These are phyloP conservation scores for Turritopsis dohrnii DNA, from an alignment of 30 jellyfish, hydroid and myxozoan species.

Conservation along the genomic window DNA sequence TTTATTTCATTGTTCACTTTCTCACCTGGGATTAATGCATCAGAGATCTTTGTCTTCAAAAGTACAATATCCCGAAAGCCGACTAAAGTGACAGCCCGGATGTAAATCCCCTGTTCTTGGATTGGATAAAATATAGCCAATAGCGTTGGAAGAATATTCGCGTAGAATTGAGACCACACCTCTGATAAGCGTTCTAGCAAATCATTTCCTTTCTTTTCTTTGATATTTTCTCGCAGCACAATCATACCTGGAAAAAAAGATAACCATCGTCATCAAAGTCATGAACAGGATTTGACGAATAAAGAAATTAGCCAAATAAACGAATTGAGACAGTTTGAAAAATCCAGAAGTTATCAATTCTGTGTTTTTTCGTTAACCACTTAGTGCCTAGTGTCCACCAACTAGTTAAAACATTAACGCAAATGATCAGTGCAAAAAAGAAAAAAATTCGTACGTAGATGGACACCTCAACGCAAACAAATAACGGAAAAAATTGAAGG, in stretches of 20 bases:
- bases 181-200: slow-evolving; percentile 54
- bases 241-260: slow-evolving; percentile 55
- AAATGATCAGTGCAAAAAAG: no score
- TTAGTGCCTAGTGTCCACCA: no score
- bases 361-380: no score
- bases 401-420: no score
- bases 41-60: slow-evolving; percentile 71
- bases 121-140: slow-evolving; percentile 82
- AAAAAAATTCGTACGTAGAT: no score
- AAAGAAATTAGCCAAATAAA: no score
- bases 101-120: slow-evolving; percentile 72
- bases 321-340: no score
- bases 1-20: slow-evolving; percentile 53
- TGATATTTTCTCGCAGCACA: slow-evolving; percentile 55
- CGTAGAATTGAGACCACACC: slow-evolving; percentile 80
- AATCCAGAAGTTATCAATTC: no score
- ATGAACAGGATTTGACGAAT: no score
- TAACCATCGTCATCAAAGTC: background rate
- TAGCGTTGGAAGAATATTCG: slow-evolving; percentile 61
- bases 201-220: slow-evolving; percentile 70
- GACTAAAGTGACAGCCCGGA: slow-evolving; percentile 66
- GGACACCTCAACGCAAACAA: no score
- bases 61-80: slow-evolving; percentile 87
- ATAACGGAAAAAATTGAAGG: no score
- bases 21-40: slow-evolving; percentile 49